Conservation (phyloP, 2,113 vertebrate species). For the Neofelis nebulosa region DNA sequence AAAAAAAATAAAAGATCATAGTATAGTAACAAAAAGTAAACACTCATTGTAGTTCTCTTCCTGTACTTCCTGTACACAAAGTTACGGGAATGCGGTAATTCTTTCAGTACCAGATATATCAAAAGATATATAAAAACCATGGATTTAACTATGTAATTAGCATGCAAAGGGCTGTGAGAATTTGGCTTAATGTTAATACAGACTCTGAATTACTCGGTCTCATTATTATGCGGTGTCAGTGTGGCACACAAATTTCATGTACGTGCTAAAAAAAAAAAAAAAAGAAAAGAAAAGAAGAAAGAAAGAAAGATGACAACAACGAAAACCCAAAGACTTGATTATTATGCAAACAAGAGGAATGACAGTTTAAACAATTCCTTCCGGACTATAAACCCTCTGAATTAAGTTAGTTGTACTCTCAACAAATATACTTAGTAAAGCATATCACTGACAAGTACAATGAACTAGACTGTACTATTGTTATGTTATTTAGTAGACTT, state of each 20-base stretch:
- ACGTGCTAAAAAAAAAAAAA: background rate
- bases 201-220: background rate
- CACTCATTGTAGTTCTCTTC: background rate
- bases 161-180: background rate
- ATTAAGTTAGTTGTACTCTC: background rate
- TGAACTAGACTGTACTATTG: background rate
- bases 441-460: background rate
- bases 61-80: background rate
- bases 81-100: background rate
- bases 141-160: background rate
- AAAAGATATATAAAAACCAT: background rate
- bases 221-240: background rate
- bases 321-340: background rate
- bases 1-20: background rate
- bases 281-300: background rate
- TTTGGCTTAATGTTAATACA: background rate
- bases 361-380: background rate
- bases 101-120: background rate
- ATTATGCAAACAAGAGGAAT: slow-evolving; percentile 35
- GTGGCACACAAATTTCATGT: slow-evolving; percentile 2
- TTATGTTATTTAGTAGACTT: background rate
- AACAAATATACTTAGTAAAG: background rate
- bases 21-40: slow-evolving; percentile 3
- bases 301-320: background rate
- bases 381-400: background rate